Percentiles rank a stretch among this genome's conserved stretches.
phyloP scores from a whole-genome alignment of 2,888 invertebrate genomes.

The Leucania comma region DNA sequence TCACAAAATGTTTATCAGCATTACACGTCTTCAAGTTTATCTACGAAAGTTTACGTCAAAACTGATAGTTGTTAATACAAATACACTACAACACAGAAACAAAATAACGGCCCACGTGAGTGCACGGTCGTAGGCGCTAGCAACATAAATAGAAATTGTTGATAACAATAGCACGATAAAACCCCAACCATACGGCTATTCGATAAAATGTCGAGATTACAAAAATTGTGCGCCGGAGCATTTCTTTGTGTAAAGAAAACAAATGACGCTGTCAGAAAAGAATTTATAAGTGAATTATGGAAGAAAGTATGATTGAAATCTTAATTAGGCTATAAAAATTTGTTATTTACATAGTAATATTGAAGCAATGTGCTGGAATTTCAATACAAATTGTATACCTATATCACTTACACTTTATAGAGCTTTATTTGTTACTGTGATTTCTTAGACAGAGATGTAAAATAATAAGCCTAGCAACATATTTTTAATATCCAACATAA shows the following conservation, averaged over 20 bases:
- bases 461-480: not conserved
- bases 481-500: not conserved
- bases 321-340: slow-evolving; percentile 35
- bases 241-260: slow-evolving; percentile 55
- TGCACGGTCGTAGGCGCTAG: slow-evolving; percentile 47
- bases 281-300: slow-evolving; percentile 53
- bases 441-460: not conserved
- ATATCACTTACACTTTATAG: not conserved
- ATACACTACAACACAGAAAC: slow-evolving; percentile 15
- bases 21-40: slow-evolving; percentile 1
- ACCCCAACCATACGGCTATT: slow-evolving; percentile 41
- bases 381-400: not conserved
- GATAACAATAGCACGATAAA: slow-evolving; percentile 63
- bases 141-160: slow-evolving; percentile 63
- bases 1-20: slow-evolving; percentile 1
- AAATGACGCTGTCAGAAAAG: slow-evolving; percentile 43
- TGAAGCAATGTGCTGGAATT: not conserved
- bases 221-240: slow-evolving; percentile 49
- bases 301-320: slow-evolving; percentile 54
- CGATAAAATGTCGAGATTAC: slow-evolving; percentile 64
- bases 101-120: slow-evolving; percentile 50
- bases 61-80: slow-evolving; percentile 8
- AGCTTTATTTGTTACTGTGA: no score
- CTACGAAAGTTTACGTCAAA: slow-evolving; percentile 6
- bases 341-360: slow-evolving; percentile 21